Evolutionary conservation across 2,113 vertebrate genomes (phyloP).

Genomic region (Triplophysa dalaica): DNA sequence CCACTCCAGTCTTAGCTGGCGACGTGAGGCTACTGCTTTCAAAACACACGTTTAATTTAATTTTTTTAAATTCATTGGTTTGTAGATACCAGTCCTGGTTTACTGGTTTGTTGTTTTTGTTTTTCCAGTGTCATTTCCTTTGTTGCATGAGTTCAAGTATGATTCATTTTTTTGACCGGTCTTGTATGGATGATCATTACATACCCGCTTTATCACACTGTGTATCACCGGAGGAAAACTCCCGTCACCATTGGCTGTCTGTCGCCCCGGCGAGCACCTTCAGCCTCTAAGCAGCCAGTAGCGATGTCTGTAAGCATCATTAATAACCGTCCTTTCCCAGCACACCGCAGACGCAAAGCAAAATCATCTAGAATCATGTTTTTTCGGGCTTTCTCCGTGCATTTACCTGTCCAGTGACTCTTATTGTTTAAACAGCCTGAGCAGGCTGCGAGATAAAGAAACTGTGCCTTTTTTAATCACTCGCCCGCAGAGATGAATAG

Average conservation of each 20-base stretch:
- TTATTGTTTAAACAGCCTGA: conserved; percentile 69
- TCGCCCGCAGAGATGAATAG: conserved; percentile 56
- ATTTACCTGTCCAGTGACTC: conserved; percentile 64
- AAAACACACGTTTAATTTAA: background rate
- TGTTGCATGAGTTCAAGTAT: conserved; percentile 10
- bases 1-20: conserved; percentile 49
- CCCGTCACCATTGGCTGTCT: conserved; percentile 43
- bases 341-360: conserved; percentile 58
- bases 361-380: conserved; percentile 65
- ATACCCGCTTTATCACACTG: background rate
- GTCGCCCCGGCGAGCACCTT: conserved; percentile 39
- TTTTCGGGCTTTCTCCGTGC: conserved; percentile 56
- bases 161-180: background rate
- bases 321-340: conserved; percentile 71
- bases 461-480: conserved; percentile 75
- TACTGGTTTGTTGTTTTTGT: background rate
- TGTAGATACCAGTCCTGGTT: background rate
- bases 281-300: conserved; percentile 60
- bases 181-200: background rate
- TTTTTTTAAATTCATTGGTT: conserved; percentile 5
- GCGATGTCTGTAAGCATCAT: conserved; percentile 61
- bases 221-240: conserved; percentile 7
- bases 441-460: conserved; percentile 65
- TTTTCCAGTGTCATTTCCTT: background rate
- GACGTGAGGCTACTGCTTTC: conserved; percentile 35